phyloP scores from a whole-genome alignment of 2,888 invertebrate genomes.

The Syrphus vitripennis region DNA sequence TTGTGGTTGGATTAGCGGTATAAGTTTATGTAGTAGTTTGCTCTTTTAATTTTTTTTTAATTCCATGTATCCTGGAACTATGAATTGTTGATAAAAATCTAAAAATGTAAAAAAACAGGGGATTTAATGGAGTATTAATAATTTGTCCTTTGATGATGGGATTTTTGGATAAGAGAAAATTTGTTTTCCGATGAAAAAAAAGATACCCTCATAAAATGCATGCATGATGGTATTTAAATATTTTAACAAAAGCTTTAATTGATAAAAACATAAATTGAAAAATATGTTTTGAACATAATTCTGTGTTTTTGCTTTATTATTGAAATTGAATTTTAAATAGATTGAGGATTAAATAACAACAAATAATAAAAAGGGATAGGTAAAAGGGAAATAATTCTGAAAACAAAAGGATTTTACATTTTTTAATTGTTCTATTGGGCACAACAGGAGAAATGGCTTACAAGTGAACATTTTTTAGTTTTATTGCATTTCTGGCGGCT shows the following conservation, averaged over 20 bases:
- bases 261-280: too few species aligned
- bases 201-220: background rate
- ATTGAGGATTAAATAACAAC: too few species aligned
- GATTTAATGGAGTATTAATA: background rate
- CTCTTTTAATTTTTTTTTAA: background rate
- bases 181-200: background rate
- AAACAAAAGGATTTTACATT: too few species aligned
- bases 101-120: background rate
- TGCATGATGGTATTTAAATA: background rate
- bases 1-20: constrained; percentile 5
- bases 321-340: too few species aligned
- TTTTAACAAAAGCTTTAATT: background rate
- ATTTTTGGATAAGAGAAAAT: background rate
- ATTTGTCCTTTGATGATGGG: background rate
- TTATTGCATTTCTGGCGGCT: too few species aligned
- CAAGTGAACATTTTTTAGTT: too few species aligned
- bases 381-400: too few species aligned
- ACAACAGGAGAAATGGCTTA: too few species aligned
- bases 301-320: too few species aligned
- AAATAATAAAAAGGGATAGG: too few species aligned
- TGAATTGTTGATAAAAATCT: background rate
- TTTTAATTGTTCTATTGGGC: too few species aligned
- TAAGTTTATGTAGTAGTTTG: background rate
- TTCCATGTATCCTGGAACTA: background rate
- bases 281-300: too few species aligned